Conservation (phyloP, 2,797 vertebrate species). For the Cyclura pinguis region DNA sequence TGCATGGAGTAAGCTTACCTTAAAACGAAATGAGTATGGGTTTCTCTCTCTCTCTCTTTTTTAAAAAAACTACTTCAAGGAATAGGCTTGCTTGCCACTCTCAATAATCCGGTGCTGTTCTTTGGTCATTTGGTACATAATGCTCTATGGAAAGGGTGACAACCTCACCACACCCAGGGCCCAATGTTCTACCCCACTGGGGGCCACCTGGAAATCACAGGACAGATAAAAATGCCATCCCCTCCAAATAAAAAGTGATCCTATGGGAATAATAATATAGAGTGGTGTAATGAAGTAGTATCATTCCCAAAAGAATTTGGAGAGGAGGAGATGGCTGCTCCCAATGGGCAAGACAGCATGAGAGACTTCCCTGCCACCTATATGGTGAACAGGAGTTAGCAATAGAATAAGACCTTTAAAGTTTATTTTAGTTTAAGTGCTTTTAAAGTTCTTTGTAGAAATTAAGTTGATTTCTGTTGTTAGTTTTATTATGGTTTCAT, state of each 20-base stretch:
- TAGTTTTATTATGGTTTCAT: not conserved
- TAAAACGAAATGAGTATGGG: not conserved
- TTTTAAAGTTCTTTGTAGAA: not conserved
- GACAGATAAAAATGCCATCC: no score
- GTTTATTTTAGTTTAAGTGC: not conserved
- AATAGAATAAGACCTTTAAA: not conserved
- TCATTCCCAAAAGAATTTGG: not conserved
- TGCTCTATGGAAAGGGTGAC: no score
- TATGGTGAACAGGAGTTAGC: not conserved
- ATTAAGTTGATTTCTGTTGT: not conserved
- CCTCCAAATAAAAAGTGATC: no score
- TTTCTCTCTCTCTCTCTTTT: not conserved
- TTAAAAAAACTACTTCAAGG: not conserved
- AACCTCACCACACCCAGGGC: no score
- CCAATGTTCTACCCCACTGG: no score
- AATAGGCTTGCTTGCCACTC: not conserved
- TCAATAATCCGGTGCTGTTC: not conserved
- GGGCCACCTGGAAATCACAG: no score
- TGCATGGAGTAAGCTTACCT: no score
- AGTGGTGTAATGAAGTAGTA: not conserved
- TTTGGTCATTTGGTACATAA: not conserved
- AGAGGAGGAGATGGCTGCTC: not conserved
- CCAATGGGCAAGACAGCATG: not conserved
- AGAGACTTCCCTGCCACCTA: not conserved
- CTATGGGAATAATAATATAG: not conserved